Evolutionary conservation across 2,797 vertebrate species (phyloP), one percentile per base, ranked within the genome.

Genomic region (Selene dorsalis): DNA sequence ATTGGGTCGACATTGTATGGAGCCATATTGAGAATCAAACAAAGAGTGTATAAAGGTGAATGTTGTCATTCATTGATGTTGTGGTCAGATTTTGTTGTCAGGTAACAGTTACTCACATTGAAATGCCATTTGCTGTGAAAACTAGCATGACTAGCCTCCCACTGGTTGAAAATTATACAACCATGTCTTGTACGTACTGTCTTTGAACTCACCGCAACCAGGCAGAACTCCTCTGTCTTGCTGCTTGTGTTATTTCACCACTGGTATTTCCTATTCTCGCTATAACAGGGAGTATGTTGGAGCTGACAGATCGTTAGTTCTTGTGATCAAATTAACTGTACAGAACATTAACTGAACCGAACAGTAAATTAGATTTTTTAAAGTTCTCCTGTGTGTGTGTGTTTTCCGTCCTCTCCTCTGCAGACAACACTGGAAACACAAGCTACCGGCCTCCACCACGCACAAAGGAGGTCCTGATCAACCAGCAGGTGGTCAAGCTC

Each of bases 401-500:
- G 39, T 61, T 18, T 16, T 0, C 30, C 4, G 4, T 48, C 39
- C 4, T 47, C 52, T 57, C 41, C 74, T 70, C 56, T 22, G 50
- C 84, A 98, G 97, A 98, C 87, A 96, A 92, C 89, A 94, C 96
- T 24, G 95, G 95, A 8, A 91, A 84, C 79, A 93, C 96, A 16
- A 95, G 95, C 0, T 97, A 96, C 58, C 95, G 96, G 2, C 96
- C 96, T 0, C 97, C 97, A 0, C 97, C 97, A 0, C 96, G 97
- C 82, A 98, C 96, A 1, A 96, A 96, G 91, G 97, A 99, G 43
- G 94, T 99, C 84, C 79, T 96, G 77, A 97, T 99, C 87, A 97
- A 98, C 65, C 96, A 97, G 90, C 96, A 97, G 77, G 91, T 96
- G 91, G 97, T 99, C 78, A 99, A 98, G 69, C 94, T 99, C 60